phyloP scores from a whole-genome alignment of 2,888 invertebrate genomes.

The Leptopilina syphax region DNA sequence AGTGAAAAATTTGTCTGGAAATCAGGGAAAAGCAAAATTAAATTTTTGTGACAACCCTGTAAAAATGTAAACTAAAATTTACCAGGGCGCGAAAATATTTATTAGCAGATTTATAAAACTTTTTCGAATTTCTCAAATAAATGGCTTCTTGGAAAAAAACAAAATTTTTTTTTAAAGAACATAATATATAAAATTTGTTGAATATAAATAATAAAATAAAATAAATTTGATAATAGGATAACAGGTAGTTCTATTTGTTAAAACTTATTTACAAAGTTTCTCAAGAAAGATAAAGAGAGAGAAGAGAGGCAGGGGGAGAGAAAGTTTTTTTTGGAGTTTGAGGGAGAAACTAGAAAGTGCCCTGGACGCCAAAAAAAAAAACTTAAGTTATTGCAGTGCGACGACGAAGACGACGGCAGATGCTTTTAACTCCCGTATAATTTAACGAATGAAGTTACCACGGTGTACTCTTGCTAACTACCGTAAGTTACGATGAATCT shows the following conservation, averaged over 20 bases:
- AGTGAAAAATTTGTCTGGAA: no score
- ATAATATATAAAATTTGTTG: no score
- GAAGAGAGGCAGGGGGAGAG: neutral
- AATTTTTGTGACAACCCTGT: no score
- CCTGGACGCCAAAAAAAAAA: slow-evolving; percentile 8
- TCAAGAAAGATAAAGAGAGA: neutral
- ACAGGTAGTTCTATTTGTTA: neutral
- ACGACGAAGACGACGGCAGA: slow-evolving; percentile 58
- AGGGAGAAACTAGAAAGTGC: slow-evolving; percentile 23
- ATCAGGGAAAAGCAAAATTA: no score
- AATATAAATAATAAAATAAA: no score
- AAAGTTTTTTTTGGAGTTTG: slow-evolving; percentile 18
- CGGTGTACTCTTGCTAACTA: slow-evolving; percentile 59
- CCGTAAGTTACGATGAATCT: slow-evolving; percentile 59
- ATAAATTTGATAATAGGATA: neutral
- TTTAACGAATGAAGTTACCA: slow-evolving; percentile 69
- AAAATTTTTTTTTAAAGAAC: no score
- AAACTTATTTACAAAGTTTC: slow-evolving; percentile 11
- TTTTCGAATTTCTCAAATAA: no score
- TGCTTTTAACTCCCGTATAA: slow-evolving; percentile 68
- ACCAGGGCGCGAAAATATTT: no score
- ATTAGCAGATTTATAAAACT: no score
- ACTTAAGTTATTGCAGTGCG: slow-evolving; percentile 39
- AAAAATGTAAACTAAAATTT: no score
- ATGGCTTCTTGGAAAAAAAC: neutral